phyloP scores from a whole-genome alignment of 1,140 invertebrate species.

The Dicyema japonicum region DNA sequence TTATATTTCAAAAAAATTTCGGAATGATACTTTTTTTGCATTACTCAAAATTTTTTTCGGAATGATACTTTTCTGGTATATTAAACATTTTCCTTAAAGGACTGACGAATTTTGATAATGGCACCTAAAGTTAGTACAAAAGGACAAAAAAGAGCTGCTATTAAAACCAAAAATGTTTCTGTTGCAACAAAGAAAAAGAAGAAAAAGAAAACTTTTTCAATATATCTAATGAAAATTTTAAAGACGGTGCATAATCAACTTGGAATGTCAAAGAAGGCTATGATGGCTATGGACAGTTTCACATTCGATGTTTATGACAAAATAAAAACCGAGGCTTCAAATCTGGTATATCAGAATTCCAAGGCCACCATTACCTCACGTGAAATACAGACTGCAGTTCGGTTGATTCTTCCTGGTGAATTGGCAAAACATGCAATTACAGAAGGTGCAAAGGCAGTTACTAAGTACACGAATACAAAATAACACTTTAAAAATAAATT shows the following conservation, averaged over 20 bases:
- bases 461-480: slow-evolving; percentile 26
- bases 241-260: slow-evolving; percentile 35
- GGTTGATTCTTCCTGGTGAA: slow-evolving; percentile 27
- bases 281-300: slow-evolving; percentile 18
- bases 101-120: too few relatives aligned
- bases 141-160: too few relatives aligned
- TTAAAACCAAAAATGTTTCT: too few relatives aligned
- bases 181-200: slow-evolving; percentile 6
- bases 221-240: slow-evolving; percentile 36
- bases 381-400: slow-evolving; percentile 28
- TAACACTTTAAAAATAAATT: slow-evolving; percentile 8
- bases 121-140: too few relatives aligned
- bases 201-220: slow-evolving; percentile 32
- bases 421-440: slow-evolving; percentile 27
- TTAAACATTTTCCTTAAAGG: too few relatives aligned
- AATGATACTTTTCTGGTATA: too few relatives aligned
- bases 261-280: slow-evolving; percentile 25
- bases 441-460: slow-evolving; percentile 27
- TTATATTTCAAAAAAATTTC: too few relatives aligned
- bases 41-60: too few relatives aligned
- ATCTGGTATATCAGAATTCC: slow-evolving; percentile 19
- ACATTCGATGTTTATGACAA: slow-evolving; percentile 21
- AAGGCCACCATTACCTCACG: slow-evolving; percentile 19
- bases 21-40: too few relatives aligned
- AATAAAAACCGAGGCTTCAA: slow-evolving; percentile 14